Conservation (phyloP, 2,113 vertebrate genomes). For the Anas platyrhynchos region DNA sequence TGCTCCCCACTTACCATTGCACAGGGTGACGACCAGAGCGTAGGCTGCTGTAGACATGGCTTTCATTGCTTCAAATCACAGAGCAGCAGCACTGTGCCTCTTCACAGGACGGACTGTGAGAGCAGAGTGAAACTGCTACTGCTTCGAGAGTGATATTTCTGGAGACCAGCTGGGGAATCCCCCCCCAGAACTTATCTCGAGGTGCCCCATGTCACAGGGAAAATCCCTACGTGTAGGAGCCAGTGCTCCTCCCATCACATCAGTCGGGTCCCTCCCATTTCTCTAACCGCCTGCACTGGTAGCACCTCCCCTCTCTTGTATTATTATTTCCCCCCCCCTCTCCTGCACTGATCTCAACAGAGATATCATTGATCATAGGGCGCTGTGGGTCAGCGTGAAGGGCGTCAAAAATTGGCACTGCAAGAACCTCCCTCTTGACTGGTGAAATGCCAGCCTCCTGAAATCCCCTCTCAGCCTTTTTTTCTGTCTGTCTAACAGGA, state of each 20-base stretch:
- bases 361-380: neutral
- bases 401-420: neutral
- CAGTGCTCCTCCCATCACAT: conserved; percentile 10
- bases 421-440: neutral
- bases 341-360: neutral
- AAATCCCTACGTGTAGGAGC: neutral
- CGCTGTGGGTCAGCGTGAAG: neutral
- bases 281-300: neutral
- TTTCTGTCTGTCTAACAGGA: neutral
- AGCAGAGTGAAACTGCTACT: conserved; percentile 28
- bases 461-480: neutral
- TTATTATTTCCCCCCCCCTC: neutral
- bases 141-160: conserved; percentile 27
- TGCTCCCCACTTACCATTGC: conserved; percentile 62
- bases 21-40: conserved; percentile 56
- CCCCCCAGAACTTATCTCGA: neutral
- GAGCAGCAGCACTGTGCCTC: neutral
- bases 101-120: neutral
- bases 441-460: neutral
- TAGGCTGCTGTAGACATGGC: conserved; percentile 2
- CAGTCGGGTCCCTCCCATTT: neutral
- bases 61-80: neutral
- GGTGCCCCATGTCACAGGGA: conserved; percentile 1
- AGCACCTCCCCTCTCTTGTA: neutral
- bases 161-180: conserved; percentile 41